Evolutionary conservation across 2,113 vertebrate genomes (phyloP).

Genomic region (Reinhardtius hippoglossoides): DNA sequence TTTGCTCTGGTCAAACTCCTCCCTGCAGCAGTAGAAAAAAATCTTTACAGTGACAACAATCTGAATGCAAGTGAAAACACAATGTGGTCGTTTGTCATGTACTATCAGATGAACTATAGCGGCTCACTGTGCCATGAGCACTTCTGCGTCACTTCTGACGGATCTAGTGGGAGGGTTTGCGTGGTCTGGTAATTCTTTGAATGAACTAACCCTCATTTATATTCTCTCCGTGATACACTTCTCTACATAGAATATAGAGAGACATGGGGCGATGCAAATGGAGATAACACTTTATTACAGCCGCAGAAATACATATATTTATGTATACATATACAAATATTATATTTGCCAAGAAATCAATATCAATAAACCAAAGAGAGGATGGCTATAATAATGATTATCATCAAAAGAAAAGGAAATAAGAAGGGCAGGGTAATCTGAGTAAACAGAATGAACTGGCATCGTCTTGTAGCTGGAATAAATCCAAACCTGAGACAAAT

Average conservation of each 20-base stretch:
- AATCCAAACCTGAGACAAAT: neutral
- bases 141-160: constrained; percentile 65
- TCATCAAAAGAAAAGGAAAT: neutral
- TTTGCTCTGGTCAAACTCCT: constrained; percentile 41
- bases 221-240: constrained; percentile 5
- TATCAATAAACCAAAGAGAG: neutral
- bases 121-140: constrained; percentile 23
- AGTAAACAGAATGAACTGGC: neutral
- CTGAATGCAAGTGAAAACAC: constrained; percentile 40
- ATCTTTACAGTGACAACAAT: constrained; percentile 54
- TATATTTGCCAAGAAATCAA: constrained; percentile 18
- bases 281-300: constrained; percentile 47
- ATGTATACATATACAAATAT: neutral
- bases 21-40: constrained; percentile 27
- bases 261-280: neutral
- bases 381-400: neutral
- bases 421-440: neutral
- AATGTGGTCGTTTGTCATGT: constrained; percentile 58
- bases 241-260: constrained; percentile 1
- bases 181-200: constrained; percentile 64
- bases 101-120: constrained; percentile 55
- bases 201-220: constrained; percentile 64
- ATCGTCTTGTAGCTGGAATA: neutral
- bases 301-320: neutral
- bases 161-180: constrained; percentile 59